Conservation (phyloP, 2,113 vertebrate genomes). For the Aspidoscelis tigris region DNA sequence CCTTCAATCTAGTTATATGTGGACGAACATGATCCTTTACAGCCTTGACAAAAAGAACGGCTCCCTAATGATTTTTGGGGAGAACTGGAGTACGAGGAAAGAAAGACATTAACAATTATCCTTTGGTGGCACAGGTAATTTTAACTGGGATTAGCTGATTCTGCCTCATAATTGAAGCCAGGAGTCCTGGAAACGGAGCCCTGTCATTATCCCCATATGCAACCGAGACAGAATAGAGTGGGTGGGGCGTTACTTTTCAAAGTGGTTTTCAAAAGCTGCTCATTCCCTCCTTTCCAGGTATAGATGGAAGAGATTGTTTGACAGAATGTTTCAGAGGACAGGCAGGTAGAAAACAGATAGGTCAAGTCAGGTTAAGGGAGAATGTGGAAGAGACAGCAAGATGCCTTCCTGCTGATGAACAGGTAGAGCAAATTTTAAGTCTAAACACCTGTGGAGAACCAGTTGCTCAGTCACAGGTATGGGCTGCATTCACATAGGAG, state of each 20-base stretch:
- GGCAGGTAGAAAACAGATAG: conserved; percentile 12
- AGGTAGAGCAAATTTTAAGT: not conserved
- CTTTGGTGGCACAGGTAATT: conserved; percentile 73
- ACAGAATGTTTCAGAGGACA: conserved; percentile 11
- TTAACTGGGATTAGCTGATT: conserved; percentile 72
- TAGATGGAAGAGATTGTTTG: not conserved
- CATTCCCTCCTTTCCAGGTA: conserved; percentile 51
- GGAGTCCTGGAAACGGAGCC: conserved; percentile 55
- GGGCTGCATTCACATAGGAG: no score
- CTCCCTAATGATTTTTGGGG: conserved; percentile 51
- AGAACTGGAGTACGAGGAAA: conserved; percentile 46
- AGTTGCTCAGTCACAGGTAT: no score
- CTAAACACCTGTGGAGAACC: not conserved
- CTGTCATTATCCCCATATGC: conserved; percentile 70
- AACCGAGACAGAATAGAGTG: conserved; percentile 29
- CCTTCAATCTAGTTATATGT: no score
- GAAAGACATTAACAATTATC: conserved; percentile 64
- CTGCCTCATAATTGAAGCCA: conserved; percentile 72
- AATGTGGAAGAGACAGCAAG: not conserved
- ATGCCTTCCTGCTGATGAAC: rapidly evolving
- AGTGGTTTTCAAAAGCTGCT: conserved; percentile 51
- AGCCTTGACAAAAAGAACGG: conserved; percentile 46
- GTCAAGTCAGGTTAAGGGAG: not conserved
- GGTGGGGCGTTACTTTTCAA: conserved; percentile 26
- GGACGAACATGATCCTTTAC: conserved; percentile 36